These are phyloP conservation scores for Leptosomus discolor DNA, from an alignment of 2,113 vertebrate species.

Conservation along the genomic window DNA sequence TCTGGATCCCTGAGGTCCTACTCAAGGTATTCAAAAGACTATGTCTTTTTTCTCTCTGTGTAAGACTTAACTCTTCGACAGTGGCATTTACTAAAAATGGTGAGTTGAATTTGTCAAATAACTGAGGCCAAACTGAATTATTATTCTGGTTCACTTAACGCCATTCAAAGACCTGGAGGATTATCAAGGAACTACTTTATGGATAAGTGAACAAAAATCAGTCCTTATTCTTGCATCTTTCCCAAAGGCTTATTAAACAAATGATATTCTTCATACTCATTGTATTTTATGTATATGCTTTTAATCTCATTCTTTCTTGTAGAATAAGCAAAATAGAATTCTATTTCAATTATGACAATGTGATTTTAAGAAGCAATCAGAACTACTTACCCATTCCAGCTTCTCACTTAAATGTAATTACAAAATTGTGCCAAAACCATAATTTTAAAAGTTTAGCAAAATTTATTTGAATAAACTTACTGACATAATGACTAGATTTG, in stretches of 20 bases:
- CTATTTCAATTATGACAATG: neutral
- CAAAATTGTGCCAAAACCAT: neutral
- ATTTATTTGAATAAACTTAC: neutral
- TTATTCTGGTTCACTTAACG: neutral
- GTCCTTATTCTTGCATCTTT: neutral
- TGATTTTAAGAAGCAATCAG: neutral
- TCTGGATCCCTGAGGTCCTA: neutral
- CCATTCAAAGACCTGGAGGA: neutral
- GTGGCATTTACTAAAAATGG: neutral
- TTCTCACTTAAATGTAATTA: neutral
- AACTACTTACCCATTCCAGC: neutral
- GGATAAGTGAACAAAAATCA: neutral
- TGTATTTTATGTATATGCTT: neutral
- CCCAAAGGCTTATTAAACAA: neutral
- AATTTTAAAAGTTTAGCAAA: neutral
- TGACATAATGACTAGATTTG: neutral
- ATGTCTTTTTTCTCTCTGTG: neutral
- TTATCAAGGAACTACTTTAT: neutral
- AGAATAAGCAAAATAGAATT: neutral
- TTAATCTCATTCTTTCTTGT: neutral
- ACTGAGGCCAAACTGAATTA: neutral
- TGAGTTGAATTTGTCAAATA: neutral
- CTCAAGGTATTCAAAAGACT: neutral
- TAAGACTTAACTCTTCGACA: neutral
- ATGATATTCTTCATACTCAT: accelerated